Percentiles rank a stretch among this genome's conserved stretches.
These are phyloP conservation scores for Drosophila malerkotliana DNA, from an alignment of 1,140 invertebrate species.

Conservation along the genomic window DNA sequence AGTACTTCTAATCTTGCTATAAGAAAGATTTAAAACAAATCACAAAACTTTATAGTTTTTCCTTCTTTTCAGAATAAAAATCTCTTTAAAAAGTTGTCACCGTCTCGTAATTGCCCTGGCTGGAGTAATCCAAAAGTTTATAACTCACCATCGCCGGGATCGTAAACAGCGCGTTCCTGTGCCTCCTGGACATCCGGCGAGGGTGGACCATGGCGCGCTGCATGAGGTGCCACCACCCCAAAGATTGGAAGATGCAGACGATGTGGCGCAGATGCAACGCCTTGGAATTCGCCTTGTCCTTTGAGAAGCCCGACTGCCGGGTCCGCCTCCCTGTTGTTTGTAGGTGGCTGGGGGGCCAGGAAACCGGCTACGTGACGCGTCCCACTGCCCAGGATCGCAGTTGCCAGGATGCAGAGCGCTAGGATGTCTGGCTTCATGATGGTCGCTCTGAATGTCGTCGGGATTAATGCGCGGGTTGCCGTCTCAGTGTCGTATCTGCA, in stretches of 20 bases:
- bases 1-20: background rate
- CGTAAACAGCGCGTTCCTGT: slow-evolving; percentile 76
- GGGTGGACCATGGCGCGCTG: slow-evolving; percentile 21
- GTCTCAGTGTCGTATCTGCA: slow-evolving; percentile 30
- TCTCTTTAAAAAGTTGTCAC: background rate
- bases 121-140: slow-evolving; percentile 50
- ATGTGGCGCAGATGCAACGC: slow-evolving; percentile 17
- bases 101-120: slow-evolving; percentile 1
- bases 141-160: slow-evolving; percentile 83
- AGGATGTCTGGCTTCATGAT: slow-evolving; percentile 65
- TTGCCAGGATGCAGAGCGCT: slow-evolving; percentile 63
- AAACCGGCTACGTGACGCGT: slow-evolving; percentile 66
- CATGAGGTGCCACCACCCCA: slow-evolving; percentile 7
- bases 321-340: background rate
- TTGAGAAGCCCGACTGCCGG: background rate
- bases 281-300: slow-evolving; percentile 6
- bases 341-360: slow-evolving; percentile 41
- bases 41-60: background rate
- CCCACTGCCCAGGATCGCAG: slow-evolving; percentile 67
- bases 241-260: slow-evolving; percentile 20
- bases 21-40: background rate
- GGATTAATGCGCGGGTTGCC: slow-evolving; percentile 52
- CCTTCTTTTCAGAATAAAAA: background rate
- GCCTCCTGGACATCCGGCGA: slow-evolving; percentile 52
- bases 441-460: slow-evolving; percentile 41